Conservation (phyloP, 2,113 vertebrate species). For the Elgaria multicarinata region DNA sequence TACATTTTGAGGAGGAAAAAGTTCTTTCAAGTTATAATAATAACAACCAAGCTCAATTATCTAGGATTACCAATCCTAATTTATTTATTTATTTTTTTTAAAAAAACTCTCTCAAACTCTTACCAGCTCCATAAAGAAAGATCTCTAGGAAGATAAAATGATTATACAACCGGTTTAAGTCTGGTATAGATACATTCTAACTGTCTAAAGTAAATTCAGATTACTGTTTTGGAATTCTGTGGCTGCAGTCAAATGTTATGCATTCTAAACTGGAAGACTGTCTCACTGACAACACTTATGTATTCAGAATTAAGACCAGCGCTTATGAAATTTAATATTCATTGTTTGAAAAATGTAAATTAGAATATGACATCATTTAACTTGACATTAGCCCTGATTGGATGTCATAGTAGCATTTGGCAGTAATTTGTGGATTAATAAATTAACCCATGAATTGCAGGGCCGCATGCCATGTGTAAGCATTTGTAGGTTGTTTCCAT, state of each 20-base stretch:
- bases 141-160: neutral
- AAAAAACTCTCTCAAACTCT: neutral
- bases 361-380: neutral
- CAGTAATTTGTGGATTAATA: no score
- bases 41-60: neutral
- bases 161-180: neutral
- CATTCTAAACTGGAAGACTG: neutral
- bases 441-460: no score
- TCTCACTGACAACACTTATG: neutral
- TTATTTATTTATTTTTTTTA: no score
- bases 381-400: no score
- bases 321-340: neutral
- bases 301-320: neutral
- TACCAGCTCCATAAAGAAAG: conserved; percentile 24
- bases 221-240: neutral
- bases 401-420: no score
- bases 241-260: neutral
- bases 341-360: neutral
- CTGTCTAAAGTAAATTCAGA: neutral
- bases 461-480: no score
- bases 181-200: neutral
- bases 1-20: neutral
- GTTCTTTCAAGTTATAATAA: neutral
- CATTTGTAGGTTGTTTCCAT: no score
- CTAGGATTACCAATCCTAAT: neutral